Percentiles rank a stretch among this genome's conserved stretches.
phyloP scores from a whole-genome alignment of 2,113 vertebrate species.

The Madoqua kirkii region DNA sequence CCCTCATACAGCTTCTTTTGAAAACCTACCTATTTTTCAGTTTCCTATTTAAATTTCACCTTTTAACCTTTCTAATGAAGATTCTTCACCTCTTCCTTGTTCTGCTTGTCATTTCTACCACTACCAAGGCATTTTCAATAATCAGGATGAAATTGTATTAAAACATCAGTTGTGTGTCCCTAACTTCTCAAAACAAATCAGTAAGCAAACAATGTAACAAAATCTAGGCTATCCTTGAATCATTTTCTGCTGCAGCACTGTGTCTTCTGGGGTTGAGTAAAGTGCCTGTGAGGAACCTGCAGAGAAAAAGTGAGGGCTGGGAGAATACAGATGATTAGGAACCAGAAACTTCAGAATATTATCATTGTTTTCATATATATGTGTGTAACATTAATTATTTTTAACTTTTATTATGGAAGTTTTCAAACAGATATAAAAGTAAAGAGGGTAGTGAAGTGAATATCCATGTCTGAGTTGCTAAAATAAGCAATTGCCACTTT shows the following conservation, averaged over 20 bases:
- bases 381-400: background rate
- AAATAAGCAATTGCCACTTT: background rate
- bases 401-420: background rate
- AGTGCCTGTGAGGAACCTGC: fast-evolving
- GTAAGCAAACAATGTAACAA: background rate
- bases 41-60: background rate
- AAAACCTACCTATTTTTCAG: background rate
- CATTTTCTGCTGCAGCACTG: background rate
- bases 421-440: background rate
- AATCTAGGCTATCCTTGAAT: background rate
- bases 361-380: background rate
- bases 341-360: background rate
- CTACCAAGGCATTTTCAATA: background rate
- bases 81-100: background rate
- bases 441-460: background rate
- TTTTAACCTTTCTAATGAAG: background rate
- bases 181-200: background rate
- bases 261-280: background rate
- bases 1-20: background rate
- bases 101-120: background rate
- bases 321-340: background rate
- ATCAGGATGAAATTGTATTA: background rate
- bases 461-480: background rate
- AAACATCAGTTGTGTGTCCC: background rate
- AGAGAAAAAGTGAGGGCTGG: background rate